These are phyloP conservation scores for Siniperca chuatsi DNA, from an alignment of 2,113 vertebrate genomes.

Conservation along the genomic window DNA sequence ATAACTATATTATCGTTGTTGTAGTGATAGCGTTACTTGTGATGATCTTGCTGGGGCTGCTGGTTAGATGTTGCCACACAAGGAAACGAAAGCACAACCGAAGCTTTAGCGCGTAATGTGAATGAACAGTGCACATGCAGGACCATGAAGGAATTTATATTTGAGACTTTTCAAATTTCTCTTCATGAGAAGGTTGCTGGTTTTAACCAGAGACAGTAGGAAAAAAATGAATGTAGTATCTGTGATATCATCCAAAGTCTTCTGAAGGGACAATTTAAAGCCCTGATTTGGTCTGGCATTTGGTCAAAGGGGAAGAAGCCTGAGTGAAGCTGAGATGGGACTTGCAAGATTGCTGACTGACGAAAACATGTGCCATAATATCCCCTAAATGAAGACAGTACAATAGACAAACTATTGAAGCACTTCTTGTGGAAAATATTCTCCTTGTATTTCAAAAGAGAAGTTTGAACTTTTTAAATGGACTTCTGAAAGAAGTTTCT, in stretches of 20 bases:
- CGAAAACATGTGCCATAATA: neutral
- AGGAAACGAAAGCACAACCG: slow-evolving; percentile 64
- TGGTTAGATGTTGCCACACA: slow-evolving; percentile 65
- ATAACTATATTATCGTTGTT: slow-evolving; percentile 82
- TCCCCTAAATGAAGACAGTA: slow-evolving; percentile 8
- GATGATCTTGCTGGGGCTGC: slow-evolving; percentile 67
- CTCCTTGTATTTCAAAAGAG: neutral
- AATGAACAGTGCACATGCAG: neutral
- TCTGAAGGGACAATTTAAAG: slow-evolving; percentile 10
- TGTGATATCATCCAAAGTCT: neutral
- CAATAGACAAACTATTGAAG: neutral
- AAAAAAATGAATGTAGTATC: slow-evolving; percentile 29
- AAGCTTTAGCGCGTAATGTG: slow-evolving; percentile 73
- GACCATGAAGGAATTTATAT: neutral
- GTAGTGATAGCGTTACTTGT: slow-evolving; percentile 76
- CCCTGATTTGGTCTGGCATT: neutral
- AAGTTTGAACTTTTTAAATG: slow-evolving; percentile 19
- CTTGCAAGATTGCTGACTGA: neutral
- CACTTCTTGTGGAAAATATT: neutral
- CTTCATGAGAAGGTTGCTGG: neutral
- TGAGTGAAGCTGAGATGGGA: neutral
- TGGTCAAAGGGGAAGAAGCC: neutral
- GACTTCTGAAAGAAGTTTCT: neutral
- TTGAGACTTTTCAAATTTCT: neutral
- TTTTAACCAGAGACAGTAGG: neutral